phyloP scores from a whole-genome alignment of 2,113 vertebrate genomes.

The Proterorhinus semilunaris region DNA sequence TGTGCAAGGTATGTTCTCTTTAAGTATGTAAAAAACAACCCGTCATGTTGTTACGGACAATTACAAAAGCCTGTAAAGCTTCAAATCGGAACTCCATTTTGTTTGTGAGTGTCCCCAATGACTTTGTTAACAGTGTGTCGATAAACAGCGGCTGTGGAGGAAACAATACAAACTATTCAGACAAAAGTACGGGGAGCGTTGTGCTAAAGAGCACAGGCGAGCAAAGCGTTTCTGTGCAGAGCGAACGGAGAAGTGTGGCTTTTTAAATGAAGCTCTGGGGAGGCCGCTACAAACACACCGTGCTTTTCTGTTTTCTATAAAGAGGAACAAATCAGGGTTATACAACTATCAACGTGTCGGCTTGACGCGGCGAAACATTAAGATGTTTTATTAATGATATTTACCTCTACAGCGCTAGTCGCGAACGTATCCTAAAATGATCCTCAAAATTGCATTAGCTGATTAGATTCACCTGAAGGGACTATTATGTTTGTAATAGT shows the following conservation, averaged over 20 bases:
- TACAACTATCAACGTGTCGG: neutral
- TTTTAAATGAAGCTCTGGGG: conserved; percentile 9
- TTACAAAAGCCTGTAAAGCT: neutral
- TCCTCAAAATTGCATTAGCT: too few species aligned
- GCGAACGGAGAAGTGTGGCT: neutral
- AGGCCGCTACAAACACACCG: neutral
- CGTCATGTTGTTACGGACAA: neutral
- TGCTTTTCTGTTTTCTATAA: neutral
- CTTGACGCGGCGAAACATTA: neutral
- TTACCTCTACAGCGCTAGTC: neutral
- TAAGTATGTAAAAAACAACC: too few species aligned
- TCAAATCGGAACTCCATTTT: neutral
- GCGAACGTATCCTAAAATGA: neutral
- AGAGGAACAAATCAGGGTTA: neutral
- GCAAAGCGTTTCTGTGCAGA: neutral
- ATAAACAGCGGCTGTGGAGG: neutral
- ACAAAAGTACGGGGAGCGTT: neutral
- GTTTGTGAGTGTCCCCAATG: neutral
- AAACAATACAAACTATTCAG: conserved; percentile 1
- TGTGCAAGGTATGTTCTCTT: neutral
- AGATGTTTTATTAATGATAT: neutral
- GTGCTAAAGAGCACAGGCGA: conserved; percentile 6
- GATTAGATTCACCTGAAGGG: too few species aligned
- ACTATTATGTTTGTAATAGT: too few species aligned
- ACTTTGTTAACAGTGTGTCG: neutral